These are phyloP conservation scores for Apamea monoglypha DNA, from an alignment of 2,888 invertebrate genomes.

Conservation along the genomic window DNA sequence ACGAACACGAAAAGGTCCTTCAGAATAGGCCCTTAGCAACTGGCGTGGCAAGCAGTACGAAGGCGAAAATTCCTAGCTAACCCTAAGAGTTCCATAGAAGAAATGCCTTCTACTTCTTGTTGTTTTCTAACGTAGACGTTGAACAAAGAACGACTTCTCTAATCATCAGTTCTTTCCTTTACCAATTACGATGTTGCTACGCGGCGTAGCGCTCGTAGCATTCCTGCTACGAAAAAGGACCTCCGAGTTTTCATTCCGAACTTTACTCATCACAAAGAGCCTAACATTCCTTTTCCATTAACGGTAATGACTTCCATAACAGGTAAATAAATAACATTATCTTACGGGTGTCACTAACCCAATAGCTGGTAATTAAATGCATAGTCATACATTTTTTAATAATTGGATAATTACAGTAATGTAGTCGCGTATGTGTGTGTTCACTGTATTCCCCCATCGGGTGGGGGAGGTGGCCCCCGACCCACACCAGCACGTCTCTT, in stretches of 20 bases:
- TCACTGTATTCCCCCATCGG: conserved; percentile 82
- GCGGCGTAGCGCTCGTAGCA: conserved; percentile 42
- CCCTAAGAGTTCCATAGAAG: not conserved
- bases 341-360: conserved; percentile 61
- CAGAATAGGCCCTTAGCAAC: conserved; percentile 1
- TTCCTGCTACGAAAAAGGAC: conserved; percentile 46
- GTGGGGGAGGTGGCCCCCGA: conserved; percentile 69
- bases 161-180: conserved; percentile 14
- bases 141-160: conserved; percentile 1
- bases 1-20: not conserved
- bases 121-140: not conserved
- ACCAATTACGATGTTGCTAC: conserved; percentile 23
- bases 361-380: conserved; percentile 67
- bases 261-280: conserved; percentile 28
- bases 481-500: conserved; percentile 74
- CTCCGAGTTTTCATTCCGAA: conserved; percentile 33
- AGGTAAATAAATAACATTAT: conserved; percentile 51
- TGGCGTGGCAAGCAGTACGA: conserved; percentile 4
- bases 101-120: not conserved
- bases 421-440: conserved; percentile 83
- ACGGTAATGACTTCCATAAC: conserved; percentile 43
- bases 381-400: conserved; percentile 78
- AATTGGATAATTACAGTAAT: conserved; percentile 89
- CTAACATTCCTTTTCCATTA: conserved; percentile 48
- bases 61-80: conserved; percentile 11